Conservation (phyloP, 2,888 invertebrate genomes). For the Schrankia costaestrigalis region DNA sequence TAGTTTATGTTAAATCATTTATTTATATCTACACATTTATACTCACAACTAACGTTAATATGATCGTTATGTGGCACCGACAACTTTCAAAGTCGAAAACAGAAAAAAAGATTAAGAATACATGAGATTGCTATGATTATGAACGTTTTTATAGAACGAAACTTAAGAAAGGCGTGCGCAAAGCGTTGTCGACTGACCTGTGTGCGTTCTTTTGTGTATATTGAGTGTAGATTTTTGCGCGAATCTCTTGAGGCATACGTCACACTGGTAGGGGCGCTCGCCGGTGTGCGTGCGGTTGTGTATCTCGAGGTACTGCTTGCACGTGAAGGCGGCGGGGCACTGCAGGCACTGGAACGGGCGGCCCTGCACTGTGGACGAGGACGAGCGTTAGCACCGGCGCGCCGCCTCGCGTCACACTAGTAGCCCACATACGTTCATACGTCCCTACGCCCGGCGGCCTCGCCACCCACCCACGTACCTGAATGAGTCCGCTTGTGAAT, state of each 20-base stretch:
- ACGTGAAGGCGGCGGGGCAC: constrained; percentile 81
- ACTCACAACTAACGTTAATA: constrained; percentile 36
- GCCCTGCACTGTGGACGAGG: constrained; percentile 71
- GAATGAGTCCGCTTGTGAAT: constrained; percentile 90
- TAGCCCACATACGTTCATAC: constrained; percentile 54
- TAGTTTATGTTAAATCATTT: constrained; percentile 20
- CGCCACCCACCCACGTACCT: constrained; percentile 61
- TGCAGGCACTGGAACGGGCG: constrained; percentile 82
- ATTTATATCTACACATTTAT: constrained; percentile 28
- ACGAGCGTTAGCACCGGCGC: constrained; percentile 28
- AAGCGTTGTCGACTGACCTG: constrained; percentile 65
- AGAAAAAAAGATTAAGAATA: constrained; percentile 19
- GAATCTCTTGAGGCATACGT: constrained; percentile 88
- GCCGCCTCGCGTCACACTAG: constrained; percentile 36
- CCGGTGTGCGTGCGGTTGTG: constrained; percentile 80
- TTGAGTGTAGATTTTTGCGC: constrained; percentile 91
- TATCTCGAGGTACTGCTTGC: constrained; percentile 79
- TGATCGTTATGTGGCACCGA: constrained; percentile 71
- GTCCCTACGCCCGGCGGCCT: constrained; percentile 36
- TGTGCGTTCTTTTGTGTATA: constrained; percentile 90
- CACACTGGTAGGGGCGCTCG: constrained; percentile 84
- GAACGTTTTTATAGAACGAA: constrained; percentile 17
- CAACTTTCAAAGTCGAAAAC: constrained; percentile 51
- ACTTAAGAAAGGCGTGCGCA: constrained; percentile 13
- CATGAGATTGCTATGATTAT: constrained; percentile 20